A percentile compares a stretch with the other conserved stretches of the same genome.
These are phyloP conservation scores for Nyctalus aviator DNA, from an alignment of 2,797 vertebrate genomes.

Conservation along the genomic window DNA sequence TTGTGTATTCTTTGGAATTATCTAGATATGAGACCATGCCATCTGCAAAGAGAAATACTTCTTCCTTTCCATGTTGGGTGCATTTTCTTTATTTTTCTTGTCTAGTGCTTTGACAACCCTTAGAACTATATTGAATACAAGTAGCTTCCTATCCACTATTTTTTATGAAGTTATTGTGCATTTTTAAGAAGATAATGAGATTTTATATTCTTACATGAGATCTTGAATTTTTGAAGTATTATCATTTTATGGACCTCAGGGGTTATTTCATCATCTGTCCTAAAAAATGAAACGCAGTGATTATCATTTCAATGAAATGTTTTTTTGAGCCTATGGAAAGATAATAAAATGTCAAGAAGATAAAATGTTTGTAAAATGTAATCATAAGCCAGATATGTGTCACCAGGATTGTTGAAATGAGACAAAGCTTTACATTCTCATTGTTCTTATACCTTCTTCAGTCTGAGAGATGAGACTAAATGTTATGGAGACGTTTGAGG, in stretches of 20 bases:
- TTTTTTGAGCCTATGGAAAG: neutral
- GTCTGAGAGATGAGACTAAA: constrained; percentile 34
- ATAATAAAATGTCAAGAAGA: neutral
- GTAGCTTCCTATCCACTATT: neutral
- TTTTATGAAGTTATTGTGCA: neutral
- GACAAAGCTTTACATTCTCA: neutral
- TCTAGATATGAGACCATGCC: neutral
- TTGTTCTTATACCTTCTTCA: constrained; percentile 14
- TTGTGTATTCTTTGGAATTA: neutral
- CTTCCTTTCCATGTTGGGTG: constrained; percentile 23
- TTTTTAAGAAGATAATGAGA: constrained; percentile 37
- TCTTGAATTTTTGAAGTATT: constrained; percentile 15
- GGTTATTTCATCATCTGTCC: neutral
- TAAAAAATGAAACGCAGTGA: neutral
- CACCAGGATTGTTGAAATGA: neutral
- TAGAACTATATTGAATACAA: neutral
- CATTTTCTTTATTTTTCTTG: constrained; percentile 32
- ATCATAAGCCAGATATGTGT: constrained; percentile 23
- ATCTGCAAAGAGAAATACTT: constrained; percentile 18
- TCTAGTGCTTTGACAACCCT: neutral
- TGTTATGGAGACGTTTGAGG: neutral
- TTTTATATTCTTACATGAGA: constrained; percentile 23
- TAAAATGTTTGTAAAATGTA: neutral
- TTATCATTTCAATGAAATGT: neutral
- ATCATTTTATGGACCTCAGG: neutral